Evolutionary conservation across 2,888 invertebrate species (phyloP).

Genomic region (Neoitamus cyanurus): DNA sequence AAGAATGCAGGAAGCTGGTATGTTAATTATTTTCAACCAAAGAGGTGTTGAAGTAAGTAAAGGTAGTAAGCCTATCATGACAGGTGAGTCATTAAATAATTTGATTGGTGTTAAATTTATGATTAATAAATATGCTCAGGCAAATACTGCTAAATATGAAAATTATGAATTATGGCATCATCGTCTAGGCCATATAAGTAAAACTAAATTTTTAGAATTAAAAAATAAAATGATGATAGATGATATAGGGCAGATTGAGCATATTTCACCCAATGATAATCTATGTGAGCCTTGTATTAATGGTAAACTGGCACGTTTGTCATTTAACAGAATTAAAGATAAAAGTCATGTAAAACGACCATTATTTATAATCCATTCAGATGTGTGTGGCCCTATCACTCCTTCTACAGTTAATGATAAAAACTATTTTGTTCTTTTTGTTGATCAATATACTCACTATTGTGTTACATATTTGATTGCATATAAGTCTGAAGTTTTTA

Average conservation of each 20-base stretch:
- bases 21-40: neutral
- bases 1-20: constrained; percentile 56
- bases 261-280: constrained; percentile 49
- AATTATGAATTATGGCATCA: constrained; percentile 55
- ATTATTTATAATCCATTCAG: constrained; percentile 59
- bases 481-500: constrained; percentile 58
- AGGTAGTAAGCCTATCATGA: constrained; percentile 20
- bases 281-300: constrained; percentile 61
- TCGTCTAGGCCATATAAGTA: constrained; percentile 53
- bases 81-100: neutral
- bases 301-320: constrained; percentile 60
- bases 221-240: constrained; percentile 52
- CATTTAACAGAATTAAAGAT: constrained; percentile 58
- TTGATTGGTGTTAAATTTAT: neutral
- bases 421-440: constrained; percentile 59
- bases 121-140: constrained; percentile 53
- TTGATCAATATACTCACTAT: constrained; percentile 62
- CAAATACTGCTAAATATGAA: no score
- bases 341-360: no score
- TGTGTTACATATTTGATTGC: constrained; percentile 58
- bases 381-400: no score
- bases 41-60: constrained; percentile 49
- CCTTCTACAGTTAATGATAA: constrained; percentile 58
- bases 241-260: constrained; percentile 47
- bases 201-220: constrained; percentile 53